Evolutionary conservation across 2,113 vertebrate genomes (phyloP).

Genomic region (Aptenodytes forsteri): DNA sequence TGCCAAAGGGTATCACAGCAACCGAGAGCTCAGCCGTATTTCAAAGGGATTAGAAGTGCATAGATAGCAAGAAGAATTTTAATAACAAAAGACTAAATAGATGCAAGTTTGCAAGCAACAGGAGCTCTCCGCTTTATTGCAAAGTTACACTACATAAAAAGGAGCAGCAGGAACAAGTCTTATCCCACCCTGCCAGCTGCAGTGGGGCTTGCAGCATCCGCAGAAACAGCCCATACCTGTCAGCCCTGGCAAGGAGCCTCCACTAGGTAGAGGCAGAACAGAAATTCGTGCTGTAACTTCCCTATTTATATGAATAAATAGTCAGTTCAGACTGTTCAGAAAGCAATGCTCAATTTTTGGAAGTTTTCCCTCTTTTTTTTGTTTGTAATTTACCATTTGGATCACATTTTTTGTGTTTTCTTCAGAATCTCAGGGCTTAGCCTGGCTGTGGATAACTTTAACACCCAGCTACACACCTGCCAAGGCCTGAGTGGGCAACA

Average conservation of each 20-base stretch:
- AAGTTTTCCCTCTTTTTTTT: neutral
- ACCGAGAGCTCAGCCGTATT: neutral
- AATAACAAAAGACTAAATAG: constrained; percentile 3
- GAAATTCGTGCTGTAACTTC: neutral
- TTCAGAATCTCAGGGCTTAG: neutral
- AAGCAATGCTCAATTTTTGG: neutral
- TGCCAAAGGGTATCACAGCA: neutral
- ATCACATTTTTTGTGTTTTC: neutral
- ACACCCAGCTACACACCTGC: neutral
- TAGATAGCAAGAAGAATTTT: neutral
- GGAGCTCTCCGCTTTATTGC: neutral
- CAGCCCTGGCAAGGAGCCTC: neutral
- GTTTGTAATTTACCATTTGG: neutral
- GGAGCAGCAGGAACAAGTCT: neutral
- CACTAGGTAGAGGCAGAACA: neutral
- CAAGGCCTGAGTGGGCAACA: neutral
- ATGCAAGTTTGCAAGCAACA: neutral
- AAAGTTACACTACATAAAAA: neutral
- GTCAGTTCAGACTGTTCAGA: neutral
- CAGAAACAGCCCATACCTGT: neutral
- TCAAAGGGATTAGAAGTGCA: neutral
- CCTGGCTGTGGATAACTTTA: neutral
- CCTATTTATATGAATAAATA: neutral
- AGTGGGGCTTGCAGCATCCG: neutral
- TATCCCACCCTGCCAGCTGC: neutral